phyloP scores from a whole-genome alignment of 1,140 invertebrate genomes.

The Schmidtea mediterranea region DNA sequence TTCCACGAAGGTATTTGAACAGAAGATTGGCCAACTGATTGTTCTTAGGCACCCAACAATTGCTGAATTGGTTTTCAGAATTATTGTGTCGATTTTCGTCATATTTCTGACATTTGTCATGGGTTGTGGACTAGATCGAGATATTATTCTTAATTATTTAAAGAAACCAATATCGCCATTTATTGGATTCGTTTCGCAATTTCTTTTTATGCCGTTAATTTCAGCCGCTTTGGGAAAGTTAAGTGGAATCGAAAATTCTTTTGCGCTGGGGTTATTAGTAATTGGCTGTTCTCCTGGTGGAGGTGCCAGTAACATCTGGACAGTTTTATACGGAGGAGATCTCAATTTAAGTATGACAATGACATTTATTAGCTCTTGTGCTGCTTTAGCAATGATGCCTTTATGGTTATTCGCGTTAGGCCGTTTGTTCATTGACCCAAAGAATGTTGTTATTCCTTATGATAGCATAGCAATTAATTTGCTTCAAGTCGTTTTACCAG shows the following conservation, averaged over 20 bases:
- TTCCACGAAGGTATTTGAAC: too few species aligned
- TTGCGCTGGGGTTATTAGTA: slow-evolving; percentile 18
- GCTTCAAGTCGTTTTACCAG: background rate
- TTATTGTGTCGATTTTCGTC: slow-evolving; percentile 12
- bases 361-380: slow-evolving; percentile 12
- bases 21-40: background rate
- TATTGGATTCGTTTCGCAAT: slow-evolving; percentile 25
- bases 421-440: background rate
- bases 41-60: background rate
- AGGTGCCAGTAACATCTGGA: slow-evolving; percentile 24
- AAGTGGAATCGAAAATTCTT: background rate
- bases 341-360: slow-evolving; percentile 19
- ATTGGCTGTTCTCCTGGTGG: slow-evolving; percentile 24
- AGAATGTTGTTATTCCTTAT: background rate
- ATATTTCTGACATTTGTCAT: slow-evolving; percentile 23
- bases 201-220: slow-evolving; percentile 22
- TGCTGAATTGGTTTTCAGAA: background rate
- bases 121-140: slow-evolving; percentile 24
- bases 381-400: slow-evolving; percentile 1
- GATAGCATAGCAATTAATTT: background rate
- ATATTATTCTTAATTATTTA: slow-evolving; percentile 19
- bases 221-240: background rate
- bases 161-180: slow-evolving; percentile 21
- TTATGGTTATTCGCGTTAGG: background rate
- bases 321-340: slow-evolving; percentile 23